Evolutionary conservation across 2,797 vertebrate species (phyloP).

Genomic region (Peromyscus attwateri): DNA sequence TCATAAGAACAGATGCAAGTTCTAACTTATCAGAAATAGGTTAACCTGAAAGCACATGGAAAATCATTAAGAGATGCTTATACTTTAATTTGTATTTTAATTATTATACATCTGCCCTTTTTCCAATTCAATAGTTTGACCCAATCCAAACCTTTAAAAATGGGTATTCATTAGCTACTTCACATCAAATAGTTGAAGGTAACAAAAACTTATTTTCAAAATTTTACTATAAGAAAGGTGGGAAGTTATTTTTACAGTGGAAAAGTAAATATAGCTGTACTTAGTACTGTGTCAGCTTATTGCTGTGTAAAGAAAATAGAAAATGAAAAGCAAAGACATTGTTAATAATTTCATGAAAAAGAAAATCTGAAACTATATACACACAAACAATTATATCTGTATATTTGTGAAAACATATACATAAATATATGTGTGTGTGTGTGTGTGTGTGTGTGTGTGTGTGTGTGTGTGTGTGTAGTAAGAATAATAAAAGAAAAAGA

Average conservation of each 20-base stretch:
- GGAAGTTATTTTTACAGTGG: conserved; percentile 17
- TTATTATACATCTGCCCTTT: conserved; percentile 42
- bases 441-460: no score
- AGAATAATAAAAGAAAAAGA: not conserved
- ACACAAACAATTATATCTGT: not conserved
- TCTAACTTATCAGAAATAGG: conserved; percentile 18
- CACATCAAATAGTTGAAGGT: not conserved
- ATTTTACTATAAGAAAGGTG: conserved; percentile 42
- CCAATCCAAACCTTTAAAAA: conserved; percentile 3
- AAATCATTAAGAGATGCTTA: conserved; percentile 22
- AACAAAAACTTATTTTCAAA: not conserved
- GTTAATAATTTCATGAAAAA: conserved; percentile 5
- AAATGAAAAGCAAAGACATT: conserved; percentile 56
- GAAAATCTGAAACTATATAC: not conserved
- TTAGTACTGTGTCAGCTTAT: not conserved
- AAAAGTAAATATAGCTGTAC: not conserved
- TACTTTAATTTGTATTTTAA: conserved; percentile 38
- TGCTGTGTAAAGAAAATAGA: not conserved
- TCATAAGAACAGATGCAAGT: not conserved
- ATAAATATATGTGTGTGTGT: not conserved
- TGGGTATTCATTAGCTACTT: not conserved
- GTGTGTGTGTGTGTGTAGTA: no score
- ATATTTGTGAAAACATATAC: not conserved
- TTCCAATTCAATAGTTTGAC: conserved; percentile 40
- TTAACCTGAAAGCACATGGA: not conserved